Conservation (phyloP, 2,888 invertebrate genomes). For the Cataglyphis albicans region DNA sequence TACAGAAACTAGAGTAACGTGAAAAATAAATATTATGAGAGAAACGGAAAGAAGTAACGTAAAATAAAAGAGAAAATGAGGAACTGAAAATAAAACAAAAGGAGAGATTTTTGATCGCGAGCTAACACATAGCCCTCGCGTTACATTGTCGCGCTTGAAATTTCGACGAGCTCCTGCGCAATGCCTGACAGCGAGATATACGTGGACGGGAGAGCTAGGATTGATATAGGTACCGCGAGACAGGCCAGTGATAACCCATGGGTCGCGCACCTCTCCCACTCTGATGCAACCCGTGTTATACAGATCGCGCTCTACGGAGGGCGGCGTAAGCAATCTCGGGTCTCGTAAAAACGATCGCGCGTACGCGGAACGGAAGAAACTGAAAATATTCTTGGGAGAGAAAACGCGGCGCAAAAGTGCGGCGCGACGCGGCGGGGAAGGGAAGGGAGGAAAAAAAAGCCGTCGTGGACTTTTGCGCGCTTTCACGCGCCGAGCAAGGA, state of each 20-base stretch:
- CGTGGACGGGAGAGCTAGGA: conserved; percentile 77
- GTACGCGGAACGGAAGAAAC: conserved; percentile 58
- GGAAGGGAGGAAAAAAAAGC: conserved; percentile 5
- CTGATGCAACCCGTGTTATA: conserved; percentile 68
- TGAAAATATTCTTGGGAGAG: conserved; percentile 60
- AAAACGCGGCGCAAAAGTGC: conserved; percentile 34
- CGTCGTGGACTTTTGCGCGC: conserved; percentile 28
- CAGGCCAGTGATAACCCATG: conserved; percentile 82
- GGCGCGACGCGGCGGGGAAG: neutral
- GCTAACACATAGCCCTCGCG: conserved; percentile 7
- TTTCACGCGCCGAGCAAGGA: conserved; percentile 32
- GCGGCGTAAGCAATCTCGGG: conserved; percentile 35
- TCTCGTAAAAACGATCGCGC: conserved; percentile 52
- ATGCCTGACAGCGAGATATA: conserved; percentile 68
- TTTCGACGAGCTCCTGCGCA: conserved; percentile 73
- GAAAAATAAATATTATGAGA: neutral
- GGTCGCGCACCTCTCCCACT: conserved; percentile 84
- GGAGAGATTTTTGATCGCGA: neutral
- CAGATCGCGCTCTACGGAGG: conserved; percentile 69
- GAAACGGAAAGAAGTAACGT: neutral
- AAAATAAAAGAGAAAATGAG: neutral
- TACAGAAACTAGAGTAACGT: neutral
- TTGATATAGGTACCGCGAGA: conserved; percentile 79
- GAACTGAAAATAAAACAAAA: neutral
- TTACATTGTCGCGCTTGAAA: conserved; percentile 65